These are phyloP conservation scores for Clistopyga incitator DNA, from an alignment of 2,888 invertebrate species.

Conservation along the genomic window DNA sequence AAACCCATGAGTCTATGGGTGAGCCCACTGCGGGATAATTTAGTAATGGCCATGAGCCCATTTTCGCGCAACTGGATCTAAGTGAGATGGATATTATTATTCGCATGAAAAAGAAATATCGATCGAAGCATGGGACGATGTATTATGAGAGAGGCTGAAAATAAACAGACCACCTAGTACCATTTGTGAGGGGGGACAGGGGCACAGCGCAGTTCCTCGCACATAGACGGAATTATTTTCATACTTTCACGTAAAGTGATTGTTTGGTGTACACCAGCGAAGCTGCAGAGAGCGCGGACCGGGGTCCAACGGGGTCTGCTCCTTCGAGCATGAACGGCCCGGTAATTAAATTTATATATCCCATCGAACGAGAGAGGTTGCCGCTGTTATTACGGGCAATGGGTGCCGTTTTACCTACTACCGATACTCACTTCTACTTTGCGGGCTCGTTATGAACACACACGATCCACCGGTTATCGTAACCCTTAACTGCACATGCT, in stretches of 20 bases:
- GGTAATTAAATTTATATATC: conserved; percentile 83
- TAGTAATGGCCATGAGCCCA: conserved; percentile 62
- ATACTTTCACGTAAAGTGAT: conserved; percentile 84
- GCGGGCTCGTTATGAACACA: conserved; percentile 42
- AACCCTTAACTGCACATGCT: conserved; percentile 21
- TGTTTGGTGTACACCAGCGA: conserved; percentile 76
- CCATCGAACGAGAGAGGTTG: conserved; percentile 52
- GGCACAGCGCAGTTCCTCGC: conserved; percentile 51
- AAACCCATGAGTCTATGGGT: conserved; percentile 37
- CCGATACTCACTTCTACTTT: conserved; percentile 7
- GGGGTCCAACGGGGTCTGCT: conserved; percentile 79
- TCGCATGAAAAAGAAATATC: conserved; percentile 43
- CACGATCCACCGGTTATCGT: conserved; percentile 45
- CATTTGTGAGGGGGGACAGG: no score
- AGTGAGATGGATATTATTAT: conserved; percentile 65
- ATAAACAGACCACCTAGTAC: conserved; percentile 49
- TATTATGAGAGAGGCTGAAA: conserved; percentile 24
- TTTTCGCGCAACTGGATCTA: conserved; percentile 53
- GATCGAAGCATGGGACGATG: background rate
- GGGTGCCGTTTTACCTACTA: conserved; percentile 48
- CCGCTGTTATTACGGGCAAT: conserved; percentile 42
- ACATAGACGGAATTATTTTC: conserved; percentile 80
- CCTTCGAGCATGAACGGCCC: conserved; percentile 81
- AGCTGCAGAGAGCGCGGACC: conserved; percentile 54
- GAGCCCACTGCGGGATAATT: conserved; percentile 58